phyloP scores from a whole-genome alignment of 2,797 vertebrate genomes.

The Lagocephalus sceleratus region DNA sequence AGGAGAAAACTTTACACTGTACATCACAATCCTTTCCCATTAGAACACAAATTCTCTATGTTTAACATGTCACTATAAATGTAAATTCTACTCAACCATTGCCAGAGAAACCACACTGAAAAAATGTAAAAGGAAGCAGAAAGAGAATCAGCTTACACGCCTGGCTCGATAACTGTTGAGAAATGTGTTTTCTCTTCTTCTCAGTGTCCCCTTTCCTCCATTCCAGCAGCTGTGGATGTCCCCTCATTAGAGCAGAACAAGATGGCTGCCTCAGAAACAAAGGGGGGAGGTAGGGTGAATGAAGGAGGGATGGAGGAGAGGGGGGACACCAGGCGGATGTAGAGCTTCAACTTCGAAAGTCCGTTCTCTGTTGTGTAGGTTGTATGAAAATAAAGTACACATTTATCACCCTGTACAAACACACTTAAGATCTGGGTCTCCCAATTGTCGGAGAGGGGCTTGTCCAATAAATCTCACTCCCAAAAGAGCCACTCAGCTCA shows the following conservation, averaged over 20 bases:
- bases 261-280: constrained; percentile 57
- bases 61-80: constrained; percentile 61
- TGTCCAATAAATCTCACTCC: constrained; percentile 34
- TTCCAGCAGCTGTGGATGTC: constrained; percentile 55
- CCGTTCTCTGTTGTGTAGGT: constrained; percentile 37
- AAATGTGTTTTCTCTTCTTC: constrained; percentile 32
- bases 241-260: constrained; percentile 55
- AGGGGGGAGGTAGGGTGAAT: constrained; percentile 57
- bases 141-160: constrained; percentile 56
- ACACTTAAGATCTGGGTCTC: constrained; percentile 51
- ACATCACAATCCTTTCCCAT: constrained; percentile 70
- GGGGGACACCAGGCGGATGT: constrained; percentile 34
- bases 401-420: constrained; percentile 58
- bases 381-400: constrained; percentile 57
- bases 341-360: constrained; percentile 52
- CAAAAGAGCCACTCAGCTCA: constrained; percentile 34
- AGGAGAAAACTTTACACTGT: constrained; percentile 74
- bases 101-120: constrained; percentile 66
- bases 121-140: constrained; percentile 50
- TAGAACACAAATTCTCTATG: constrained; percentile 59
- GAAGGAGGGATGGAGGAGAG: constrained; percentile 47
- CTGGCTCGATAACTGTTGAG: constrained; percentile 52
- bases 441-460: constrained; percentile 29
- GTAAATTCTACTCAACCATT: constrained; percentile 65
- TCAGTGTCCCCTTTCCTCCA: constrained; percentile 40